Conservation (phyloP, 2,797 vertebrate species). For the Aeoliscus strigatus region DNA sequence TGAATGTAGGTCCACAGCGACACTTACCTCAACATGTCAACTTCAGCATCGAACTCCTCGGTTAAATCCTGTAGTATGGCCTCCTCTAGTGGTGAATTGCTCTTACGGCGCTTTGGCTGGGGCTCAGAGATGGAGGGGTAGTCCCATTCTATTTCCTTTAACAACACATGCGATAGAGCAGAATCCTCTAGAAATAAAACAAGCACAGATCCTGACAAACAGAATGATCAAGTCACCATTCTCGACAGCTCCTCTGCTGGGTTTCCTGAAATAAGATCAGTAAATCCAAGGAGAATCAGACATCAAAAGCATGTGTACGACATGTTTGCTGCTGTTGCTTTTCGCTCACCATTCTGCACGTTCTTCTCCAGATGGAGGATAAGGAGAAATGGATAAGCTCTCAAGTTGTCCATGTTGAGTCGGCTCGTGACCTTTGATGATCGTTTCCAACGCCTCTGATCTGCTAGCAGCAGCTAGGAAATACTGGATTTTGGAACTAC, state of each 20-base stretch:
- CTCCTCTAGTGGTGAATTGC: slow-evolving; percentile 60
- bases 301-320: neutral
- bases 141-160: neutral
- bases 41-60: slow-evolving; percentile 16
- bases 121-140: slow-evolving; percentile 1
- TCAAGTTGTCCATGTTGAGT: slow-evolving; percentile 44
- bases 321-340: no score
- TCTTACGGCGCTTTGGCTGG: slow-evolving; percentile 32
- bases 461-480: slow-evolving; percentile 56
- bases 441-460: slow-evolving; percentile 78
- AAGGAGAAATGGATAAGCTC: slow-evolving; percentile 75
- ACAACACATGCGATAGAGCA: neutral
- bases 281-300: neutral
- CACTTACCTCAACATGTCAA: slow-evolving; percentile 21
- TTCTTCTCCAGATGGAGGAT: slow-evolving; percentile 76
- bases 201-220: no score
- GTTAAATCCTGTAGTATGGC: slow-evolving; percentile 43
- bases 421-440: slow-evolving; percentile 68
- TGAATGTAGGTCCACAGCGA: neutral
- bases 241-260: no score
- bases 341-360: slow-evolving; percentile 20
- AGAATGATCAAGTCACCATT: no score
- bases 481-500: neutral
- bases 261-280: no score
- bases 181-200: no score